Conservation (phyloP, 2,888 invertebrate genomes). For the Bruchidius siliquastri region DNA sequence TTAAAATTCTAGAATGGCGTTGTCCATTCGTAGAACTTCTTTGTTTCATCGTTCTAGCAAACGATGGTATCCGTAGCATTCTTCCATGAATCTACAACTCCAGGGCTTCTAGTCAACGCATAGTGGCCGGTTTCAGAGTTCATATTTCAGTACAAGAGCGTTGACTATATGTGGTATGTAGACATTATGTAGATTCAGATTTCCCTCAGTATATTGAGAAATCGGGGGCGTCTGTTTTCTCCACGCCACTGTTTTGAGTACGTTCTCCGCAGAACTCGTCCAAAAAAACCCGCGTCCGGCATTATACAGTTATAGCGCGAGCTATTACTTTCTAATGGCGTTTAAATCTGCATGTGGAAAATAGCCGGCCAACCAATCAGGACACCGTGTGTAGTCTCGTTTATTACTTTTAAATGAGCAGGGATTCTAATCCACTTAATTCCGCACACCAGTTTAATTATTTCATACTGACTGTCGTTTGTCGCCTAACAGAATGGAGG, state of each 20-base stretch:
- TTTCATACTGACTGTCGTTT: neutral
- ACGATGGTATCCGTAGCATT: no score
- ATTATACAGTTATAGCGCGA: slow-evolving; percentile 20
- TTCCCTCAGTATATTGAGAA: no score
- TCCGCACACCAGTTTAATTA: neutral
- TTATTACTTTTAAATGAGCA: slow-evolving; percentile 27
- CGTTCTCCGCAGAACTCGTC: neutral
- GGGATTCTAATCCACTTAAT: neutral
- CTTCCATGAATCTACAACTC: no score
- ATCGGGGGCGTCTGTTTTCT: no score
- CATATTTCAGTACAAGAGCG: no score
- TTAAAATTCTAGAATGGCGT: no score
- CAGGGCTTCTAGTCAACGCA: no score
- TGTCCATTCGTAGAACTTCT: no score
- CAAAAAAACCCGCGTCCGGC: neutral
- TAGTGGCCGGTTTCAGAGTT: no score
- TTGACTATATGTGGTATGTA: no score
- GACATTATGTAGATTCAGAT: no score
- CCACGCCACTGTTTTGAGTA: neutral
- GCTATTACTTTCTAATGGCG: slow-evolving; percentile 39
- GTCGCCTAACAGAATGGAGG: neutral
- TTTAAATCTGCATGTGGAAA: slow-evolving; percentile 35
- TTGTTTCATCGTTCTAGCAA: no score
- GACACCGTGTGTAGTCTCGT: slow-evolving; percentile 15
- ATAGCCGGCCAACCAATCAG: slow-evolving; percentile 23